Evolutionary conservation across 2,888 invertebrate genomes (phyloP).

Genomic region (Macrophya alboannulata): DNA sequence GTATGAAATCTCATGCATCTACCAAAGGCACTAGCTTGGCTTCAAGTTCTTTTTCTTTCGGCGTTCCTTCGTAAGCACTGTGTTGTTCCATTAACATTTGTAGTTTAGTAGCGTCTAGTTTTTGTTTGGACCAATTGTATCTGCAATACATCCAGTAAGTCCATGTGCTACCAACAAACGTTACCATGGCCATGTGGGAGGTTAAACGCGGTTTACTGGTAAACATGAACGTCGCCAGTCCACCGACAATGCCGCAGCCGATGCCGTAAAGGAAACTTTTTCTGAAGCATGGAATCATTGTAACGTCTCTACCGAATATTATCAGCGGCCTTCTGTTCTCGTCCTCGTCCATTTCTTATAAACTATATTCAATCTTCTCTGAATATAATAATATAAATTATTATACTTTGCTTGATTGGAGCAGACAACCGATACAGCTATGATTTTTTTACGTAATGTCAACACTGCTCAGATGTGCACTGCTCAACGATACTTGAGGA

Average conservation of each 20-base stretch:
- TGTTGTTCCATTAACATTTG: conserved; percentile 23
- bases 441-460: conserved; percentile 42
- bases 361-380: conserved; percentile 1
- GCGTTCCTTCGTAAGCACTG: conserved; percentile 20
- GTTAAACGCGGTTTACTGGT: conserved; percentile 82
- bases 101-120: neutral
- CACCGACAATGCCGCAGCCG: conserved; percentile 85
- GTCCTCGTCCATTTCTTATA: conserved; percentile 44
- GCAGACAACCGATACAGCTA: neutral
- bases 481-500: neutral
- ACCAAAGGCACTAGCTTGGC: conserved; percentile 8
- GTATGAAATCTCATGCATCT: conserved; percentile 14
- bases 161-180: conserved; percentile 39
- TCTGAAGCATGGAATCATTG: conserved; percentile 91
- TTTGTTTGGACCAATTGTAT: conserved; percentile 16
- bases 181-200: conserved; percentile 17
- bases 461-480: neutral
- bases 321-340: conserved; percentile 80
- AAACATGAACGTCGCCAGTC: conserved; percentile 87
- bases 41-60: conserved; percentile 13
- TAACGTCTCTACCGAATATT: conserved; percentile 87
- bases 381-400: neutral
- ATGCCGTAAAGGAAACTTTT: conserved; percentile 90
- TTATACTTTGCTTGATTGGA: conserved; percentile 16
- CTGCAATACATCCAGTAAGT: conserved; percentile 42